Evolutionary conservation across 2,797 vertebrate species (phyloP), one percentile per base, ranked within the genome.

Genomic region (Pangasius djambal): DNA sequence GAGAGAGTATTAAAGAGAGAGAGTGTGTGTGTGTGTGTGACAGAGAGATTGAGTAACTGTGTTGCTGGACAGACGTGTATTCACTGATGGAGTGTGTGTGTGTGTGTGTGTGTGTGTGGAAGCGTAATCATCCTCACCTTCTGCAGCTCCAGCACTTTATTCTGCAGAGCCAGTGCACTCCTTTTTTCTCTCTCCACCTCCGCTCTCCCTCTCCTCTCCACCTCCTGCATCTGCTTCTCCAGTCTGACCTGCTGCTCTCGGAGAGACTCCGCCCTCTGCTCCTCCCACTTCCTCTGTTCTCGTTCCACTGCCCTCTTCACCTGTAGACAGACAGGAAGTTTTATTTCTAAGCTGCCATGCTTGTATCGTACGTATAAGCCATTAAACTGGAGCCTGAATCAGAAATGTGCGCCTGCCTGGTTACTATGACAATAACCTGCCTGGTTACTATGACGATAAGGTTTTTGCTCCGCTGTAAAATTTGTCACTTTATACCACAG

Each of bases 111-210:
- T 10, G 50, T 34, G 50, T 15, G 44, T 31, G 6, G 28, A 13
- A 50, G 44, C 5, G 4, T 48, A 63, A 28, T 28, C 15, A 9
- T 5, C 1, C 95, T 93, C 87, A 98, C 97, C 91, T 91, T 92
- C 91, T 94, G 94, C 3, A 97, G 93, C 91, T 96, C 92, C 82
- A 79, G 69, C 8, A 94, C 92, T 94, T 96, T 91, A 13, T 92
- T 93, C 84, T 94, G 95, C 87, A 96, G 86, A 88, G 92, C 86
- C 8, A 67, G 20, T 0, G 87, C 31, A 74, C 72, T 91, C 63
- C 89, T 95, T 88, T 83, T 94, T 77, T 96, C 96, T 72, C 65
- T 85, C 85, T 96, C 94, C 87, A 91, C 79, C 63, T 90, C 84
- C 18, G 88, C 91, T 89, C n/a, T 91, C 67, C 90, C 50, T 28